phyloP scores from a whole-genome alignment of 2,888 invertebrate genomes.

The Gandaritis pyraliata region DNA sequence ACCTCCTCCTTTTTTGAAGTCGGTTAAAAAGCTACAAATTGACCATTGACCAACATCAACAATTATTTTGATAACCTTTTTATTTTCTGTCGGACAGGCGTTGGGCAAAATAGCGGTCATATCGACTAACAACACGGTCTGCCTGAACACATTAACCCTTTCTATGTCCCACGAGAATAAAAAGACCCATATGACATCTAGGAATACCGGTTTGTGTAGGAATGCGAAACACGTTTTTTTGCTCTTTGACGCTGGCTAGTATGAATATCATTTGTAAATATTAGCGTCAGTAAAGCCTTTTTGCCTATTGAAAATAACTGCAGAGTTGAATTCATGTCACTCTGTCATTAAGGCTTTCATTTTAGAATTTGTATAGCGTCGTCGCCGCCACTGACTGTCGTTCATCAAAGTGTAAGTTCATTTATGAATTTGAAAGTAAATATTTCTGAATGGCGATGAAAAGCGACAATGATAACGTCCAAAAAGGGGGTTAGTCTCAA shows the following conservation, averaged over 20 bases:
- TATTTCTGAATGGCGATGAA: constrained; percentile 3
- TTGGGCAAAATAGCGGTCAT: constrained; percentile 61
- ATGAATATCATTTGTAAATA: constrained; percentile 5
- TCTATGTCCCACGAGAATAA: constrained; percentile 56
- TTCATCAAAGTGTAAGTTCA: constrained; percentile 25
- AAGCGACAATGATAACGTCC: constrained; percentile 17
- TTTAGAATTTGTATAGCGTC: constrained; percentile 19
- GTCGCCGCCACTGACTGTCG: background rate
- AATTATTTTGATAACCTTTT: constrained; percentile 68
- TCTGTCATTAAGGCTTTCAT: constrained; percentile 20
- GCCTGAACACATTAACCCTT: constrained; percentile 68
- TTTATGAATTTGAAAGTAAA: constrained; percentile 26
- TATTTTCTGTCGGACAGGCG: constrained; percentile 57
- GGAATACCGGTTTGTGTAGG: constrained; percentile 41
- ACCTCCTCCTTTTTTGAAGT: too few relatives aligned
- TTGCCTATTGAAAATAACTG: constrained; percentile 2
- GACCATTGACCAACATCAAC: constrained; percentile 63
- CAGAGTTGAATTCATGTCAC: constrained; percentile 7
- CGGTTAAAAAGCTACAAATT: too few relatives aligned
- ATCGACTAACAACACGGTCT: constrained; percentile 61
- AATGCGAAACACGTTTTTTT: constrained; percentile 34
- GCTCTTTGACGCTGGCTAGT: constrained; percentile 4
- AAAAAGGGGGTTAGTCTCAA: too few relatives aligned
- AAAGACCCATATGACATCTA: constrained; percentile 44
- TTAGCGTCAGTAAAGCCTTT: too few relatives aligned